phyloP scores from a whole-genome alignment of 2,888 invertebrate genomes.

The Horisme vitalbata region DNA sequence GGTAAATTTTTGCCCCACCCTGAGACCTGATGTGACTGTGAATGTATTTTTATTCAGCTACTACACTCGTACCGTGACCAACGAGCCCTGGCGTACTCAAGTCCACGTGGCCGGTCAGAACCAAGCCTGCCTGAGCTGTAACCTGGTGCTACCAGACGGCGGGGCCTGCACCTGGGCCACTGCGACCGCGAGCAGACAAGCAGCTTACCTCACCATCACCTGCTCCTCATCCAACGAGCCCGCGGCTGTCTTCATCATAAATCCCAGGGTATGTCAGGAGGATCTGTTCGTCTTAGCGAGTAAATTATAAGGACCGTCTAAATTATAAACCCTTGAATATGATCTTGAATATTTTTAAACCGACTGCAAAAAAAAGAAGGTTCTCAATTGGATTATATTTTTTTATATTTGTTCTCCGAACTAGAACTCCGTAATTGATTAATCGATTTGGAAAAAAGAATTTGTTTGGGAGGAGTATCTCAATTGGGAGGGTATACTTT shows the following conservation, averaged over 20 bases:
- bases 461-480: too few species aligned
- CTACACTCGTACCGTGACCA: conserved; percentile 86
- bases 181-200: conserved; percentile 84
- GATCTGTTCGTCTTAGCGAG: background rate
- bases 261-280: conserved; percentile 11
- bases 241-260: conserved; percentile 70
- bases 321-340: too few species aligned
- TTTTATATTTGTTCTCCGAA: too few species aligned
- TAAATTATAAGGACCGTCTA: too few species aligned
- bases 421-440: too few species aligned
- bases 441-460: too few species aligned
- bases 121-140: conserved; percentile 41
- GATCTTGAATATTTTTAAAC: too few species aligned
- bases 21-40: too few species aligned
- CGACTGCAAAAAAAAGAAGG: too few species aligned
- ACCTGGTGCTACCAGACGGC: conserved; percentile 80
- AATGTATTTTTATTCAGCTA: conserved; percentile 81
- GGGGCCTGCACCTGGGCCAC: conserved; percentile 83
- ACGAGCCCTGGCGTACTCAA: conserved; percentile 86
- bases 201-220: conserved; percentile 85
- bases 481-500: too few species aligned
- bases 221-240: conserved; percentile 89
- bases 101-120: conserved; percentile 84
- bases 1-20: too few species aligned
- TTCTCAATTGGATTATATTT: too few species aligned